These are phyloP conservation scores for Tauraco hartlaubi DNA, from an alignment of 2,797 vertebrate species.

Conservation along the genomic window DNA sequence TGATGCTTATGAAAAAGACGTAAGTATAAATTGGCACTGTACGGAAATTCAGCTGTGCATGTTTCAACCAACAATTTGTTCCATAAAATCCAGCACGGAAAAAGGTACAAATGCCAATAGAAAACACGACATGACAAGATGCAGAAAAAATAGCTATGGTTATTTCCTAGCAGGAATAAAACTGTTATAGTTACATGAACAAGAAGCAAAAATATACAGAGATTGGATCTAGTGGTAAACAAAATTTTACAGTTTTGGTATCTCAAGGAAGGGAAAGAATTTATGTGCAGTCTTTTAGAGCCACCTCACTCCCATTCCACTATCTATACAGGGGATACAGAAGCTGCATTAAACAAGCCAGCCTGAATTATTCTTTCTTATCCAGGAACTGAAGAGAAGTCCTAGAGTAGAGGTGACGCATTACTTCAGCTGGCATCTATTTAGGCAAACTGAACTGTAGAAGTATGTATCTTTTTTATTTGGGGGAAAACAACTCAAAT, in stretches of 20 bases:
- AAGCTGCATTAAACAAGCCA: neutral
- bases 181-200: neutral
- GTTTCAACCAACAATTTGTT: neutral
- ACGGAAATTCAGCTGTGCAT: neutral
- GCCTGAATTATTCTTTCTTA: neutral
- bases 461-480: neutral
- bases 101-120: neutral
- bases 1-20: neutral
- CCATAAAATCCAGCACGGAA: neutral
- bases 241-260: neutral
- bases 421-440: neutral
- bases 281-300: neutral
- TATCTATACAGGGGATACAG: neutral
- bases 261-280: neutral
- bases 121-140: neutral
- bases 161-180: neutral
- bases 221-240: neutral
- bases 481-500: neutral
- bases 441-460: neutral
- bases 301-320: neutral
- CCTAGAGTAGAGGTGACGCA: neutral
- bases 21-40: neutral
- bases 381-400: neutral
- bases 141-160: neutral
- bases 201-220: neutral